Conservation (phyloP, 2,888 invertebrate genomes). For the Meteorus cinctellus region DNA sequence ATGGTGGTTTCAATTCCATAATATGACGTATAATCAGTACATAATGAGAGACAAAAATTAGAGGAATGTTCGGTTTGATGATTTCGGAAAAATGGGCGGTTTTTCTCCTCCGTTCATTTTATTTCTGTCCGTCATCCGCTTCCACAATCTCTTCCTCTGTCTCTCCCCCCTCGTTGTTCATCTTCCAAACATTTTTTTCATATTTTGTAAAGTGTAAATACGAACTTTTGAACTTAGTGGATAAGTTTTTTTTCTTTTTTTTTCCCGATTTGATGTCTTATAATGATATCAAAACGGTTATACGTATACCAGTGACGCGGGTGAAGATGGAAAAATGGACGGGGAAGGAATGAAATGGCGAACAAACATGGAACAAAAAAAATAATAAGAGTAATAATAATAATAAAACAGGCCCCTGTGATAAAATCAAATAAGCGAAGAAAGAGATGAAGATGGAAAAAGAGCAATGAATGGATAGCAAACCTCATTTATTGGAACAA, state of each 20-base stretch:
- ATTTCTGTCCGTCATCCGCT: conserved; percentile 10
- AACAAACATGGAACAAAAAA: conserved; percentile 33
- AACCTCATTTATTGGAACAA: conserved; percentile 7
- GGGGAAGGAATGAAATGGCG: neutral
- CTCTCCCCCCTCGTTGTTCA: neutral
- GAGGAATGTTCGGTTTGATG: neutral
- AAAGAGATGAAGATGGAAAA: conserved; percentile 2
- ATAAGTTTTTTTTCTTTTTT: neutral
- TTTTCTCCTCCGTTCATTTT: neutral
- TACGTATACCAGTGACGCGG: conserved; percentile 10
- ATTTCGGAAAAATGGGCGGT: neutral
- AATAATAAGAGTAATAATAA: conserved; percentile 49
- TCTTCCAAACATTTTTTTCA: conserved; percentile 27
- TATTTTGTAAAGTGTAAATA: conserved; percentile 47
- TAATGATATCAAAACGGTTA: neutral
- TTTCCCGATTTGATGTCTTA: neutral
- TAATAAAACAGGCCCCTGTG: conserved; percentile 67
- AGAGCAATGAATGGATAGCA: conserved; percentile 31
- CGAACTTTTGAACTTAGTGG: neutral
- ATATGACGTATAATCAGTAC: neutral
- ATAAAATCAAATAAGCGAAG: conserved; percentile 65
- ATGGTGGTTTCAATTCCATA: neutral
- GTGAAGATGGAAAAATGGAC: neutral
- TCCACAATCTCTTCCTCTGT: neutral
- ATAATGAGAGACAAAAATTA: neutral